These are phyloP conservation scores for Mesembrinibis cayennensis DNA, from an alignment of 2,113 vertebrate species.

Conservation along the genomic window DNA sequence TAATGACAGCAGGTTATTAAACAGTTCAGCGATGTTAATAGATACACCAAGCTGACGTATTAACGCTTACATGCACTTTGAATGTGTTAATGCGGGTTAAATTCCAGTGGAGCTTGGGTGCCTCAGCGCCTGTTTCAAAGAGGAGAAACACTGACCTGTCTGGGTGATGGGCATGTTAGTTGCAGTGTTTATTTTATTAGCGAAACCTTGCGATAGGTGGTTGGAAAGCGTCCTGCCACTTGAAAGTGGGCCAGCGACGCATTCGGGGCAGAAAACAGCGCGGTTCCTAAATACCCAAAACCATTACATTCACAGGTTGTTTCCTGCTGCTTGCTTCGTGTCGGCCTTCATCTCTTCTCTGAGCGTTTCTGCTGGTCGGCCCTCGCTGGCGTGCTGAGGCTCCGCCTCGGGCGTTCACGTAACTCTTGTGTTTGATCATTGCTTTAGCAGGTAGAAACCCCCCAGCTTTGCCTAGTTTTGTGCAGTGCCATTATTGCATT, in stretches of 20 bases:
- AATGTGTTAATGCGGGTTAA: neutral
- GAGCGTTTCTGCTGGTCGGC: neutral
- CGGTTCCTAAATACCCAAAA: neutral
- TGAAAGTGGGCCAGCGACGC: neutral
- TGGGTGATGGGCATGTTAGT: accelerated
- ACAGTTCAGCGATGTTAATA: neutral
- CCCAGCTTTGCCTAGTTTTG: accelerated
- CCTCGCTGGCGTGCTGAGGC: accelerated
- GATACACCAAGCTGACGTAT: neutral
- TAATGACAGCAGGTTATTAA: neutral
- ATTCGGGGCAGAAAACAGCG: accelerated
- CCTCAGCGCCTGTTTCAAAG: accelerated
- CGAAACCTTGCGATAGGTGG: neutral
- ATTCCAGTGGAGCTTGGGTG: neutral
- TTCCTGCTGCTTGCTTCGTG: neutral
- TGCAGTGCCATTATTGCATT: neutral
- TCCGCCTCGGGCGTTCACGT: accelerated
- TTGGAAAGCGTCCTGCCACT: neutral
- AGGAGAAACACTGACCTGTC: neutral
- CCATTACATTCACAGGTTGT: neutral
- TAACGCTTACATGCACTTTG: neutral
- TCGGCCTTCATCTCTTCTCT: neutral
- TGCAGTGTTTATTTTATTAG: neutral
- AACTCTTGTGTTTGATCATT: neutral
- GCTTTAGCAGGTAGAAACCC: neutral